Percentiles rank a stretch among this genome's conserved stretches.
Evolutionary conservation across 2,113 vertebrate genomes (phyloP).

Genomic region (Salminus brasiliensis): DNA sequence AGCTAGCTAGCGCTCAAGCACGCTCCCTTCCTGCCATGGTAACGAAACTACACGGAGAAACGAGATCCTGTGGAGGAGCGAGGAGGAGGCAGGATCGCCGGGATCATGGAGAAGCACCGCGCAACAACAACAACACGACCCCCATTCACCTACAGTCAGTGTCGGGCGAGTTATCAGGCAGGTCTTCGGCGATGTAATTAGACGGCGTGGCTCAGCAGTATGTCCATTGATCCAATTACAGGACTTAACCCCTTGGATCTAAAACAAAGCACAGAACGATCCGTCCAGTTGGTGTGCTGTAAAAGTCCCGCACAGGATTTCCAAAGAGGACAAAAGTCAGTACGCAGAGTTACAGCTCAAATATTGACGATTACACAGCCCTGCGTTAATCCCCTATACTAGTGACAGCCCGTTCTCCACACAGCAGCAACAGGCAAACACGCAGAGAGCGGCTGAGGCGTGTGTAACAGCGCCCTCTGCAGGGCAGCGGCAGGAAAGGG

Average conservation of each 20-base stretch:
- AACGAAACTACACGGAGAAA: constrained; percentile 46
- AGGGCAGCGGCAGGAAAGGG: neutral
- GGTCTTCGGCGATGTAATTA: constrained; percentile 62
- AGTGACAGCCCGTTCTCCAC: no score
- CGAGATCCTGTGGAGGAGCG: constrained; percentile 25
- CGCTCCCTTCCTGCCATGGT: constrained; percentile 46
- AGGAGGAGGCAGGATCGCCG: constrained; percentile 1
- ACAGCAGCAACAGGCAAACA: constrained; percentile 32
- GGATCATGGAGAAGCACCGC: neutral
- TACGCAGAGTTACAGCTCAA: neutral
- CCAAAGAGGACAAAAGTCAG: neutral
- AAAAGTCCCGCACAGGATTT: neutral
- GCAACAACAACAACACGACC: neutral
- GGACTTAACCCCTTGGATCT: constrained; percentile 67
- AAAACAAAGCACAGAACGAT: neutral
- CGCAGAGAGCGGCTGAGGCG: neutral
- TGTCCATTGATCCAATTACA: constrained; percentile 79
- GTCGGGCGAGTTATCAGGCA: constrained; percentile 26
- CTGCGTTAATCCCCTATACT: neutral
- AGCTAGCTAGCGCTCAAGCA: constrained; percentile 1
- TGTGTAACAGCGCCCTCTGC: constrained; percentile 28
- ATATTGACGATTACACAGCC: neutral
- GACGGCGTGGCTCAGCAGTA: constrained; percentile 67
- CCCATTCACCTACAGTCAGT: neutral
- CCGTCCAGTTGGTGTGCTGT: neutral